Base-by-base conservation (phyloP, 2,797 vertebrate species). In the Acestrorhynchus altus region DNA sequence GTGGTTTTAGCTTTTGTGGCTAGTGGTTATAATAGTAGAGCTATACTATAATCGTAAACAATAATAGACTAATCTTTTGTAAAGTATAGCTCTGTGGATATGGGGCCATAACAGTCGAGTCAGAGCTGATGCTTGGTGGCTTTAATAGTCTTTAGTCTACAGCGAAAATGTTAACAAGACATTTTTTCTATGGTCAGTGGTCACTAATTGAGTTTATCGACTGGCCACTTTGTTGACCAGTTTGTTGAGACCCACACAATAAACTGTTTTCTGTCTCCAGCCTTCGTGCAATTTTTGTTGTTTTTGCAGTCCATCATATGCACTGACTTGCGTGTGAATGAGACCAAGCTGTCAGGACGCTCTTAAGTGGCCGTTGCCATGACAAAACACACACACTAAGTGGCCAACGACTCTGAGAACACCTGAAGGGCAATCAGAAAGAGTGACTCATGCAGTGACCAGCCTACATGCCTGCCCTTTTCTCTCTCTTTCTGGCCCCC, bases 361-460 rank as follows among this genome's bases (percentile, higher is more conserved):
- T n/a, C 40, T 65, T 65, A 72, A 78, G 76, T 72, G 59, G n/a
- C 49, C 18, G 56, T 77, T 82, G 72, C 35, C 52, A 82, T 76
- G 70, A 76, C 60, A 39, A 69, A 77, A 66, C 47, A n/a, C 47
- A 42, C 47, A 40, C 6, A 35, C 72, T 72, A 72, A 68, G 52
- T 79, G 64, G 47, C 20, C 47, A 31, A 15, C 57, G 72, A 81
- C 71, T 74, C 42, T 54, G 47, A 63, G 42, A 71, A 66, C 56
- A 76, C 16, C 67, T 79, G 54, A 76, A 79, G 73, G 56, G 78
- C 77, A 82, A 72, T 78, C 76, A 78, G 59, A 64, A 26, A 1
- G 31, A 44, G 57, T 63, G 75, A 68, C 70, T 59, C 67, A 56
- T 20, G n/a, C 13, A 15, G 16, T 66, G 63, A 66, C 40, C 42